phyloP scores from a whole-genome alignment of 2,888 invertebrate genomes.

The Sympetrum striolatum region DNA sequence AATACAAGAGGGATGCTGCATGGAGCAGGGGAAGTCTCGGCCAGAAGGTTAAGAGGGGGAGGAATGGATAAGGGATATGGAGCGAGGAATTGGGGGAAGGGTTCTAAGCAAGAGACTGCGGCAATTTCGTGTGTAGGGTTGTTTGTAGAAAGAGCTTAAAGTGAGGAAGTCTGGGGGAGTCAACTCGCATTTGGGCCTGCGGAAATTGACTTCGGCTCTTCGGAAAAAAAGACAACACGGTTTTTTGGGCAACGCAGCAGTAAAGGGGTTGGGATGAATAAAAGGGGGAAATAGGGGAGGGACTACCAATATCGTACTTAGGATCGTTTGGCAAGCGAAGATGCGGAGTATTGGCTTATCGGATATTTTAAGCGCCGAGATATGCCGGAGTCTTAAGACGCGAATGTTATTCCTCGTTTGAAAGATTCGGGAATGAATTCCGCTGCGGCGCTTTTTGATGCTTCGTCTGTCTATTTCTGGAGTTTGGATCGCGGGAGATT shows the following conservation, averaged over 20 bases:
- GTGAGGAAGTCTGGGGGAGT: background rate
- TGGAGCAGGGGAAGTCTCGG: background rate
- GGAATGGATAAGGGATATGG: background rate
- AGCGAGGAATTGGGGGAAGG: background rate
- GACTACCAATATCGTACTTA: slow-evolving; percentile 1
- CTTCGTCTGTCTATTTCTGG: background rate
- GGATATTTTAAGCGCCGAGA: background rate
- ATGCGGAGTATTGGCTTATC: background rate
- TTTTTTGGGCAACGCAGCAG: background rate
- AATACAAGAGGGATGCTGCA: background rate
- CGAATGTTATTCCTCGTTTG: background rate
- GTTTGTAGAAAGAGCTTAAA: background rate
- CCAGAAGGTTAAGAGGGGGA: background rate
- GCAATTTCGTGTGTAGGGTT: background rate
- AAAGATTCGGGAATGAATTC: background rate
- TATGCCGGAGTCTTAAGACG: background rate
- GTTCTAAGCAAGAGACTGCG: background rate
- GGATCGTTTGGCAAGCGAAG: background rate
- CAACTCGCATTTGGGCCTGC: background rate
- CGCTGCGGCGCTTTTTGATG: background rate
- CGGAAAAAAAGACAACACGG: background rate
- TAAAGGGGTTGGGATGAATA: background rate
- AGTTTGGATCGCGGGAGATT: background rate
- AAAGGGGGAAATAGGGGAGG: background rate
- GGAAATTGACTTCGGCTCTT: slow-evolving; percentile 19